A percentile compares a stretch with the other conserved stretches of the same genome.
Conservation (phyloP, 2,113 vertebrate species). For the Mobula hypostoma region DNA sequence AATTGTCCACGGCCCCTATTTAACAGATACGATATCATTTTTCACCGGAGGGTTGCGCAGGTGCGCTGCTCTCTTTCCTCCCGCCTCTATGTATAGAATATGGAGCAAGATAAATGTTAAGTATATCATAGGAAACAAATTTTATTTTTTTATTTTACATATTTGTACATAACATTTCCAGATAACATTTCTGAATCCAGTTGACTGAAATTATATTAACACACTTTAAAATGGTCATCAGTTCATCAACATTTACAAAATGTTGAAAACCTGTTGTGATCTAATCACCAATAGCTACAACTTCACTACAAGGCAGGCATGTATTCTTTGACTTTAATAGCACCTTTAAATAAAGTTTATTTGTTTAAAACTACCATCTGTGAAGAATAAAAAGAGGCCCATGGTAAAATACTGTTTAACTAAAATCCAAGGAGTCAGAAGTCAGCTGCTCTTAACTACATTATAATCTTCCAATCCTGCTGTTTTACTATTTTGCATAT, state of each 20-base stretch:
- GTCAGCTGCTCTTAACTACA: conserved; percentile 60
- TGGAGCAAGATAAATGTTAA: not conserved
- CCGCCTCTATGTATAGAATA: not conserved
- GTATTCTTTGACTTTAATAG: conserved; percentile 81
- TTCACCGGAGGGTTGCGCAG: too few species aligned
- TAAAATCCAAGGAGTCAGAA: conserved; percentile 72
- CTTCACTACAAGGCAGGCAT: conserved; percentile 96
- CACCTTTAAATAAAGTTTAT: conserved; percentile 89
- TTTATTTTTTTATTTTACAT: conserved; percentile 97
- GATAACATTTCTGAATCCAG: conserved; percentile 81
- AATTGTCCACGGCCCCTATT: too few species aligned
- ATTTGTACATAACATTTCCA: conserved; percentile 96
- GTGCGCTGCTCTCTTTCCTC: too few species aligned
- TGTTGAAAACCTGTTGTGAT: conserved; percentile 84
- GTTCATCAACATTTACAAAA: conserved; percentile 95
- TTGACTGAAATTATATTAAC: conserved; percentile 81
- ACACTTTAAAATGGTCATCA: conserved; percentile 84
- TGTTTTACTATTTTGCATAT: conserved; percentile 75
- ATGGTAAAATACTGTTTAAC: conserved; percentile 81
- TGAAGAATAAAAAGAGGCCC: conserved; percentile 83
- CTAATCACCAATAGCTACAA: conserved; percentile 81
- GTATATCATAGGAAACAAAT: conserved; percentile 82
- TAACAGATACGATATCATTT: too few species aligned
- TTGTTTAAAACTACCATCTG: conserved; percentile 84
- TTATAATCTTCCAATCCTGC: conserved; percentile 54